Evolutionary conservation across 2,888 invertebrate genomes (phyloP).

Genomic region (Caenorhabditis wallacei): DNA sequence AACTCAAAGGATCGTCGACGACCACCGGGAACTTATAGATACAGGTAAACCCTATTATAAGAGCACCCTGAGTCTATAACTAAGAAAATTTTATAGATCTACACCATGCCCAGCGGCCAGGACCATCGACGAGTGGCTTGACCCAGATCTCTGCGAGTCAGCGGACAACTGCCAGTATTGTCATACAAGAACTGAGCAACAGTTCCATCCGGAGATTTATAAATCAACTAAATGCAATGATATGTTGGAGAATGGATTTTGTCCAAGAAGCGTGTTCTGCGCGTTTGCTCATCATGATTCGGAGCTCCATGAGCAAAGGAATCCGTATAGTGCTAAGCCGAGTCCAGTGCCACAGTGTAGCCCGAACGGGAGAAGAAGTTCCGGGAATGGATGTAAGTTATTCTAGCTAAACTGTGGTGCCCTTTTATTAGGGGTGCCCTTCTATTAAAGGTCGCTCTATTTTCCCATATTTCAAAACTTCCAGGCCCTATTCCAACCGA

Average conservation of each 20-base stretch:
- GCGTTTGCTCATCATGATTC: conserved; percentile 98
- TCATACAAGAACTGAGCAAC: conserved; percentile 98
- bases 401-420: too few relatives aligned
- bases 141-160: conserved; percentile 96
- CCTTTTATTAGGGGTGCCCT: too few relatives aligned
- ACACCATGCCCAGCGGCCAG: conserved; percentile 99
- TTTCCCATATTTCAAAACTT: too few relatives aligned
- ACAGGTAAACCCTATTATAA: conserved; percentile 86
- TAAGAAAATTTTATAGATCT: conserved; percentile 85
- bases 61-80: too few relatives aligned
- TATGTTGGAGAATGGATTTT: conserved; percentile 95
- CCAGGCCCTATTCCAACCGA: too few relatives aligned
- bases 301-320: conserved; percentile 73
- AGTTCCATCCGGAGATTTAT: conserved; percentile 99
- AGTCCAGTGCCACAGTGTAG: conserved; percentile 43
- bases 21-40: conserved; percentile 92
- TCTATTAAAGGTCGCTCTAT: too few relatives aligned
- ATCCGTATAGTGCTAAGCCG: conserved; percentile 55
- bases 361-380: conserved; percentile 17
- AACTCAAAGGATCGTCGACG: conserved; percentile 96
- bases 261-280: conserved; percentile 98
- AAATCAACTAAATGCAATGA: conserved; percentile 99
- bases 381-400: background rate
- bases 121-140: conserved; percentile 98
- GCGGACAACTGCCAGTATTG: conserved; percentile 97